A percentile compares a stretch with the other conserved stretches of the same genome.
phyloP scores from a whole-genome alignment of 2,888 invertebrate genomes.

The Tachina fera region DNA sequence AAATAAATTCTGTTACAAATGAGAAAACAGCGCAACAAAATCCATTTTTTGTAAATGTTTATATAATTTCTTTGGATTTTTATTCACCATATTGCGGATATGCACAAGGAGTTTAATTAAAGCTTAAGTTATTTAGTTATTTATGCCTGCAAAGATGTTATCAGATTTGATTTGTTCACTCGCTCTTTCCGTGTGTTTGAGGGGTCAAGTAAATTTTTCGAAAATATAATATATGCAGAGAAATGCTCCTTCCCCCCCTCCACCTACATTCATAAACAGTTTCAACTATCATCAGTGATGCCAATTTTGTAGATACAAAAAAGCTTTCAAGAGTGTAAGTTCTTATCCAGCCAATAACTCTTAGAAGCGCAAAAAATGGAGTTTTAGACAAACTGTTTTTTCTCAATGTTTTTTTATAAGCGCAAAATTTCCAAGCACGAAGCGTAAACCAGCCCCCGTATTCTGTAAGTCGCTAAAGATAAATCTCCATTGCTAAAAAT shows the following conservation, averaged over 20 bases:
- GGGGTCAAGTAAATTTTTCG: slow-evolving; percentile 30
- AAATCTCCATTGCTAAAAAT: too few species aligned
- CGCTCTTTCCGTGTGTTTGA: not conserved
- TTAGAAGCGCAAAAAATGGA: too few species aligned
- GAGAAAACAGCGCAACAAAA: slow-evolving; percentile 6
- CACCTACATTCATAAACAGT: too few species aligned
- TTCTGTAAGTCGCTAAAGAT: too few species aligned
- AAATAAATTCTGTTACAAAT: slow-evolving; percentile 27
- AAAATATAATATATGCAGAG: not conserved
- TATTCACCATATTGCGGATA: not conserved
- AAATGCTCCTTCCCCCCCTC: not conserved
- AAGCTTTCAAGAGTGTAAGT: too few species aligned
- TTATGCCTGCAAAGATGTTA: slow-evolving; percentile 6
- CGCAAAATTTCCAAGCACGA: too few species aligned
- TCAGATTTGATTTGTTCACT: not conserved
- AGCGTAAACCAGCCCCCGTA: too few species aligned
- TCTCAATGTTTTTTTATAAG: too few species aligned
- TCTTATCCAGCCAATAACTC: too few species aligned
- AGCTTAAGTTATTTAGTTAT: slow-evolving; percentile 13
- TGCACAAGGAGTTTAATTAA: slow-evolving; percentile 28
- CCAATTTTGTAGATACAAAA: too few species aligned
- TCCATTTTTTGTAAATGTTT: slow-evolving; percentile 28
- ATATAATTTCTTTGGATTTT: not conserved
- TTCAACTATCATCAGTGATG: too few species aligned
- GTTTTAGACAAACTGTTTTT: too few species aligned